Conservation (phyloP, 2,888 invertebrate species). For the Pristionchus entomophagus region DNA sequence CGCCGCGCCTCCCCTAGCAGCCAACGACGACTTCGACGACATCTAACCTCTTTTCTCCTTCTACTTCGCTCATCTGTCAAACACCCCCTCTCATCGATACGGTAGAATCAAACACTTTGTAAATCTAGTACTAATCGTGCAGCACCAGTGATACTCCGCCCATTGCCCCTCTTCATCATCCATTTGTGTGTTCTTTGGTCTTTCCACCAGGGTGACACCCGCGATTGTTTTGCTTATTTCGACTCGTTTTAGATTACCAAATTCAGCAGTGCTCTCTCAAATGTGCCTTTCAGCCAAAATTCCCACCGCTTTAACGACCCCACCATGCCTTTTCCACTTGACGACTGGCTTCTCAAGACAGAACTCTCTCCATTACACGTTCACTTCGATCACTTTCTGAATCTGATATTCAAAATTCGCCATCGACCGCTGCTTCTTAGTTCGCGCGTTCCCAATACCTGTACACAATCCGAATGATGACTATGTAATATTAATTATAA, state of each 20-base stretch:
- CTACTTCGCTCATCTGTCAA: neutral
- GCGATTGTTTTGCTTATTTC: neutral
- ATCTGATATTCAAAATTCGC: neutral
- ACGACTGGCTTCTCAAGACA: neutral
- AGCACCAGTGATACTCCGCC: neutral
- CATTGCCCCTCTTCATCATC: neutral
- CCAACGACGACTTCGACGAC: constrained; percentile 61
- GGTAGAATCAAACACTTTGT: neutral
- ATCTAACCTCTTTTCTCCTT: neutral
- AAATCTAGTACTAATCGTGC: neutral
- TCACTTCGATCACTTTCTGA: neutral
- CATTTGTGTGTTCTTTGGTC: neutral
- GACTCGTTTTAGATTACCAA: neutral
- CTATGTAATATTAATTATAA: neutral
- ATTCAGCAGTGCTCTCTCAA: constrained; percentile 3
- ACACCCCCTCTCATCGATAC: neutral
- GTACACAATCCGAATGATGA: constrained; percentile 9
- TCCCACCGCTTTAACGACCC: neutral
- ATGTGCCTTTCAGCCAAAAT: neutral
- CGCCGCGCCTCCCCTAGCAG: constrained; percentile 62
- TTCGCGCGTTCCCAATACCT: neutral
- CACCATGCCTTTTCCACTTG: neutral
- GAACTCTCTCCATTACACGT: neutral
- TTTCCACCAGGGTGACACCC: neutral
- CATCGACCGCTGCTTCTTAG: neutral